These are phyloP conservation scores for Caenorhabditis sp. DNA, from an alignment of 2,888 invertebrate species.

Conservation along the genomic window DNA sequence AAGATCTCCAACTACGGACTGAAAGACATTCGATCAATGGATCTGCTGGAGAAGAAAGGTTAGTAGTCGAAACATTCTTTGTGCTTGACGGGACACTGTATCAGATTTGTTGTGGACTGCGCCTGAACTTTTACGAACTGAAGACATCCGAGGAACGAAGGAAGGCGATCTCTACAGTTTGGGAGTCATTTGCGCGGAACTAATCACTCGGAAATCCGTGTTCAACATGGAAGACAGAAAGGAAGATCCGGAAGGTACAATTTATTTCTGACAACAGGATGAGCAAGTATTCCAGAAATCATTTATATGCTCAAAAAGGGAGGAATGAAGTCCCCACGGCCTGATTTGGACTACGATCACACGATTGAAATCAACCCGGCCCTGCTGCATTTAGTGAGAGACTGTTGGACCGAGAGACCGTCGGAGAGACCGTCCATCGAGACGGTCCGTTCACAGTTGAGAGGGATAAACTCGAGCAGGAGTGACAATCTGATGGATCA, in stretches of 20 bases:
- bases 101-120: constrained; percentile 68
- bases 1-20: constrained; percentile 59
- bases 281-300: constrained; percentile 51
- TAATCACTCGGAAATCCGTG: constrained; percentile 42
- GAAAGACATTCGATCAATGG: constrained; percentile 17
- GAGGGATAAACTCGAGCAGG: constrained; percentile 54
- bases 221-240: constrained; percentile 53
- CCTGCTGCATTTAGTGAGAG: constrained; percentile 65
- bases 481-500: constrained; percentile 74
- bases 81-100: neutral
- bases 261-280: neutral
- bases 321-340: constrained; percentile 63
- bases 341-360: constrained; percentile 59
- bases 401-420: constrained; percentile 72
- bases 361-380: constrained; percentile 59
- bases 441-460: constrained; percentile 46
- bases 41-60: constrained; percentile 41
- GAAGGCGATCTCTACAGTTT: constrained; percentile 53
- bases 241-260: constrained; percentile 63
- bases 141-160: constrained; percentile 39
- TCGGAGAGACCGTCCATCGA: constrained; percentile 67
- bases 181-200: constrained; percentile 62
- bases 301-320: constrained; percentile 68
- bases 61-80: neutral
- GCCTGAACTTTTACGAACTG: constrained; percentile 62